Evolutionary conservation across 2,888 invertebrate genomes (phyloP).

Genomic region (Drosophila nr. perissopoda): DNA sequence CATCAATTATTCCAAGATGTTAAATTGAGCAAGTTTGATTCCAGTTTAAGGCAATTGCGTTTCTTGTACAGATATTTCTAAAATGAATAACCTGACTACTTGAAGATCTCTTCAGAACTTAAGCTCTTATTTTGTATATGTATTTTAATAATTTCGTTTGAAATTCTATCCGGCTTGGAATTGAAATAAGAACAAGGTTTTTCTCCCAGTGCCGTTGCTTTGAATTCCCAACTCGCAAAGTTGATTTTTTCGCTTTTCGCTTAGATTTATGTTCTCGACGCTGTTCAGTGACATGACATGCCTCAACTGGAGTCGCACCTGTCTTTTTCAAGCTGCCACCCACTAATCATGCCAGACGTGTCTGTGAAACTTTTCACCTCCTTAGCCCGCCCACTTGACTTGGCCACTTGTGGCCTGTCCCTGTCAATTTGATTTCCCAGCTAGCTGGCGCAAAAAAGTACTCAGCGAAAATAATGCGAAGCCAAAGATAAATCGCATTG

Average conservation of each 20-base stretch:
- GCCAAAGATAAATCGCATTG: slow-evolving; percentile 62
- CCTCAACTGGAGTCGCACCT: slow-evolving; percentile 54
- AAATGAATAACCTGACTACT: neutral
- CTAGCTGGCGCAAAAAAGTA: slow-evolving; percentile 33
- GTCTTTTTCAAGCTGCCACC: slow-evolving; percentile 34
- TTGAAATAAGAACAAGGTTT: neutral
- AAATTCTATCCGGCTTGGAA: neutral
- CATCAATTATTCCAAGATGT: too few relatives aligned
- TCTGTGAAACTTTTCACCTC: slow-evolving; percentile 37
- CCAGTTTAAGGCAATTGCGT: neutral
- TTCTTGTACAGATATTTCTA: neutral
- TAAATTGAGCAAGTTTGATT: too few relatives aligned
- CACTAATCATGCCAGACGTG: slow-evolving; percentile 65
- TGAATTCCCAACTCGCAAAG: neutral
- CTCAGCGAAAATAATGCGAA: slow-evolving; percentile 29
- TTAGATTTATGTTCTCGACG: slow-evolving; percentile 63
- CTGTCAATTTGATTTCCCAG: slow-evolving; percentile 70
- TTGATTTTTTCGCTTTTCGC: slow-evolving; percentile 8
- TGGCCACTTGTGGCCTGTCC: slow-evolving; percentile 68
- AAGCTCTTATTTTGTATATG: neutral
- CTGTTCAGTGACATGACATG: slow-evolving; percentile 48
- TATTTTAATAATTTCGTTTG: neutral
- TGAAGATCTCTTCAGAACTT: too few relatives aligned
- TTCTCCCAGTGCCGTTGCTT: neutral
- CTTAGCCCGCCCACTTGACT: neutral